Conservation (phyloP, 2,888 invertebrate genomes). For the Chrysolina oricalcia region DNA sequence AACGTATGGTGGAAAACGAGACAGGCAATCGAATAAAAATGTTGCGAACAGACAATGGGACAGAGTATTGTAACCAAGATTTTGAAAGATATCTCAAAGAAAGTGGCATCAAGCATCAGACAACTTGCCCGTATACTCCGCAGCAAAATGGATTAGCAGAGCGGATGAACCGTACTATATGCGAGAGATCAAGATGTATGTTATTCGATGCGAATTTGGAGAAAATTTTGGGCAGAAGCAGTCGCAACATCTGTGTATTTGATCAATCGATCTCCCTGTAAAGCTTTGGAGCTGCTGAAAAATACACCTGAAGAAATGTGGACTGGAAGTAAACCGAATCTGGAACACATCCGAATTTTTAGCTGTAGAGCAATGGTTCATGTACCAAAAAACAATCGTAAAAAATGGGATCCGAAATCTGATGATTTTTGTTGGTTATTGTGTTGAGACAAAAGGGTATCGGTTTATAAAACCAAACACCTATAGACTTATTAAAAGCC, state of each 20-base stretch:
- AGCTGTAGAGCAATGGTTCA: neutral
- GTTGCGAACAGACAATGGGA: conserved; percentile 37
- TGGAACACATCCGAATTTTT: neutral
- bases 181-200: neutral
- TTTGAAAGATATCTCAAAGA: neutral
- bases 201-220: neutral
- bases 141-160: too few species aligned
- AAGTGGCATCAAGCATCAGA: neutral
- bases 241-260: too few species aligned
- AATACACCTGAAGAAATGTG: neutral
- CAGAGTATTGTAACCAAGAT: conserved; percentile 36
- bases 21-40: conserved; percentile 35
- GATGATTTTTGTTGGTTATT: neutral
- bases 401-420: neutral
- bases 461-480: neutral
- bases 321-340: too few species aligned
- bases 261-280: too few species aligned
- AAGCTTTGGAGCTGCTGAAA: neutral
- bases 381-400: neutral
- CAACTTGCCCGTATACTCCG: neutral
- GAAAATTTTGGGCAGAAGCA: too few species aligned
- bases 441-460: neutral
- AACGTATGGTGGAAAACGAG: conserved; percentile 34
- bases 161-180: neutral
- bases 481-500: neutral